Percentiles rank a stretch among this genome's conserved stretches.
phyloP scores from a whole-genome alignment of 1,140 invertebrate genomes.

The Colletes latitarsis region DNA sequence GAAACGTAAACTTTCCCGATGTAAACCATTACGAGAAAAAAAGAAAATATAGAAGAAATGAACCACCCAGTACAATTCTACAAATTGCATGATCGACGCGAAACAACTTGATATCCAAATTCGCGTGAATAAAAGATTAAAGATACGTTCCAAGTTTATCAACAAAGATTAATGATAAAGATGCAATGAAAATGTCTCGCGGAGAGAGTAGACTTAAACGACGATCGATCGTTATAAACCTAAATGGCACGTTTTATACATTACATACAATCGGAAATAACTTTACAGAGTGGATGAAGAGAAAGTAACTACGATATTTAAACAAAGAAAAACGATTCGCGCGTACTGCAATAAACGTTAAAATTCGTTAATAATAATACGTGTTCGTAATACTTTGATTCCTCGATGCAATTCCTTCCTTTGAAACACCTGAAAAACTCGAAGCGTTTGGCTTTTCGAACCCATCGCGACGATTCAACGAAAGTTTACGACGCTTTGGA shows the following conservation, averaged over 20 bases:
- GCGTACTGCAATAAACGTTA: constrained; percentile 23
- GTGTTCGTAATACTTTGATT: constrained; percentile 70
- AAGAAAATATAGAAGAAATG: no score
- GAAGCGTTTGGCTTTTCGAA: background rate
- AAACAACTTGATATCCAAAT: background rate
- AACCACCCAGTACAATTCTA: background rate
- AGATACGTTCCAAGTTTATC: constrained; percentile 26
- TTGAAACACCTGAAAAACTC: background rate
- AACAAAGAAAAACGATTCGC: constrained; percentile 43
- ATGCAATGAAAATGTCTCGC: constrained; percentile 17
- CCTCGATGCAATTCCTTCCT: constrained; percentile 36
- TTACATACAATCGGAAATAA: constrained; percentile 54
- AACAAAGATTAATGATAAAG: constrained; percentile 24
- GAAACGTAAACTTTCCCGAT: background rate
- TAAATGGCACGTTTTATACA: constrained; percentile 74
- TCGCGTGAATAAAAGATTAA: constrained; percentile 7
- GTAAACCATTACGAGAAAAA: background rate
- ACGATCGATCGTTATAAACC: constrained; percentile 54
- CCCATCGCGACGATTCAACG: background rate
- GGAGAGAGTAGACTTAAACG: constrained; percentile 26
- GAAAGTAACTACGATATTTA: constrained; percentile 46
- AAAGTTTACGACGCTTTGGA: constrained; percentile 52
- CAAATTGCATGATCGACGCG: constrained; percentile 16
- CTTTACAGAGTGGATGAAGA: constrained; percentile 30
- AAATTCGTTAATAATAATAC: constrained; percentile 66